These are phyloP conservation scores for Noctua janthe DNA, from an alignment of 2,888 invertebrate genomes.

Conservation along the genomic window DNA sequence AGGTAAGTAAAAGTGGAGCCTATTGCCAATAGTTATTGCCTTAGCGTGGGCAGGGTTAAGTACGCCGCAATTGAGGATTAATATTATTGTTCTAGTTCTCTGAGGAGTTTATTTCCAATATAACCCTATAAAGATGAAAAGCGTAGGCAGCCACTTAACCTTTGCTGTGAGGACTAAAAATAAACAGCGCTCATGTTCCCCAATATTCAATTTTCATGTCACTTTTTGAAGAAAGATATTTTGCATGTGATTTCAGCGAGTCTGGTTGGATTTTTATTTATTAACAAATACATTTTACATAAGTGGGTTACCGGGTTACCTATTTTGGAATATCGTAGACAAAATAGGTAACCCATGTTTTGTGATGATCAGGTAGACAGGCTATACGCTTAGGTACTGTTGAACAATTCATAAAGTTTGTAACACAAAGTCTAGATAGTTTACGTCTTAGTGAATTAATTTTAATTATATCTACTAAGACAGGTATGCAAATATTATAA, in stretches of 20 bases:
- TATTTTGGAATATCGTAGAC: not conserved
- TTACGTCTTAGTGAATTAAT: not conserved
- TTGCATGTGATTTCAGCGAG: slow-evolving; percentile 10
- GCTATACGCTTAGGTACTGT: not conserved
- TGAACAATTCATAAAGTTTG: slow-evolving; percentile 8
- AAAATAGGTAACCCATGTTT: not conserved
- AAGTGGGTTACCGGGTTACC: too few species aligned
- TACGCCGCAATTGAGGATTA: not conserved
- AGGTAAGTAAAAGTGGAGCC: not conserved
- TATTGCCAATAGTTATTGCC: not conserved
- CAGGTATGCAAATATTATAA: not conserved
- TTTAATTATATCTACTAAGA: slow-evolving; percentile 5
- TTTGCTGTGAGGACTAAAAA: slow-evolving; percentile 44
- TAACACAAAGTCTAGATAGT: not conserved
- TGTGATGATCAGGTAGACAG: too few species aligned
- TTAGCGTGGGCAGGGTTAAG: not conserved
- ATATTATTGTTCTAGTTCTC: not conserved
- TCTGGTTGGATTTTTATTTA: not conserved
- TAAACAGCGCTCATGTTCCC: slow-evolving; percentile 37
- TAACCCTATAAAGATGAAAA: slow-evolving; percentile 29
- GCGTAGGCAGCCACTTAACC: slow-evolving; percentile 49
- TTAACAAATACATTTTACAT: not conserved
- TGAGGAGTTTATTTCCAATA: slow-evolving; percentile 46
- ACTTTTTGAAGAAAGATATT: slow-evolving; percentile 24
- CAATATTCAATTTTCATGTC: slow-evolving; percentile 31